These are phyloP conservation scores for Drosophila nr. fundita DNA, from an alignment of 2,888 invertebrate species.

Conservation along the genomic window DNA sequence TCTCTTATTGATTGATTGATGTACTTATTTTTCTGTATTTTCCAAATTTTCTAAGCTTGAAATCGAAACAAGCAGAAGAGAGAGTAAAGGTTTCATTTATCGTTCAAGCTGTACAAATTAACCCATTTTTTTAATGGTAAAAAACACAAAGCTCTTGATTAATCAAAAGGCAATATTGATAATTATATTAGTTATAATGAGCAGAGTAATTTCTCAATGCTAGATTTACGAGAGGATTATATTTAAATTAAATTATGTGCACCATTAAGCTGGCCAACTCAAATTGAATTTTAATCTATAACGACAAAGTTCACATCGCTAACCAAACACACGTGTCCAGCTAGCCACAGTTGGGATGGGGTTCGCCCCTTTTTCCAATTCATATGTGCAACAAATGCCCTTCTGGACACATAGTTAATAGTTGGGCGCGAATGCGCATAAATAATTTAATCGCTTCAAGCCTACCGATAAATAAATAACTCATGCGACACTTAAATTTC, in stretches of 20 bases:
- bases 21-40: background rate
- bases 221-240: constrained; percentile 3
- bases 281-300: constrained; percentile 16
- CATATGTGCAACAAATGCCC: constrained; percentile 3
- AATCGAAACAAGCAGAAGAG: background rate
- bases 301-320: background rate
- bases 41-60: background rate
- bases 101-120: too few relatives aligned
- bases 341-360: background rate
- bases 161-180: background rate
- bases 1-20: background rate
- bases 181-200: background rate
- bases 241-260: background rate
- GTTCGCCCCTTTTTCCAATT: constrained; percentile 21
- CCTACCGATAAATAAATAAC: constrained; percentile 45
- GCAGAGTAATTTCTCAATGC: constrained; percentile 6
- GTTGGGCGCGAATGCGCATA: constrained; percentile 32
- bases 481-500: constrained; percentile 30
- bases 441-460: constrained; percentile 59
- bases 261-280: background rate
- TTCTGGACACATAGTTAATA: constrained; percentile 28
- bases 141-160: background rate
- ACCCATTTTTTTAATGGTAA: background rate
- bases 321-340: background rate
- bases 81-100: too few relatives aligned